phyloP scores from a whole-genome alignment of 2,888 invertebrate species.

The Odontocerum albicorne region DNA sequence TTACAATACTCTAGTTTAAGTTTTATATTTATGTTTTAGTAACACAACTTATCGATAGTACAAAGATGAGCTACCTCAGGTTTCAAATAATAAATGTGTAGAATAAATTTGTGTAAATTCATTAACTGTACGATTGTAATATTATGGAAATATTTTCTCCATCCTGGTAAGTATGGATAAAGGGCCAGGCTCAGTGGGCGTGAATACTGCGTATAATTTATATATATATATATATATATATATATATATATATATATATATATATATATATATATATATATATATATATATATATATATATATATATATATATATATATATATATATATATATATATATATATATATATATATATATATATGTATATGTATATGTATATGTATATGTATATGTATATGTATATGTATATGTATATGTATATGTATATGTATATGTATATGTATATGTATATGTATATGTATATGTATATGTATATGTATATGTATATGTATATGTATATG shows the following conservation, averaged over 20 bases:
- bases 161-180: not conserved
- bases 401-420: not conserved
- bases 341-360: not conserved
- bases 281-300: not conserved
- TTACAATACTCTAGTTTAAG: constrained; percentile 37
- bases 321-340: not conserved
- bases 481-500: not conserved
- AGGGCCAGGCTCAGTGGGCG: not conserved
- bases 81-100: constrained; percentile 46
- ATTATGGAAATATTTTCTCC: not conserved
- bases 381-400: not conserved
- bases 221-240: not conserved
- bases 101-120: constrained; percentile 31
- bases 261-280: not conserved
- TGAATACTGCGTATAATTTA: no score
- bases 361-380: not conserved
- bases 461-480: not conserved
- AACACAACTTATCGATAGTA: constrained; percentile 48
- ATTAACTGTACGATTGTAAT: constrained; percentile 3
- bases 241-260: not conserved
- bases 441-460: not conserved
- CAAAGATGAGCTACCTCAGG: constrained; percentile 59
- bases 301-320: not conserved
- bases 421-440: not conserved
- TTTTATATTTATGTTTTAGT: constrained; percentile 37